These are phyloP conservation scores for Hybognathus amarus DNA, from an alignment of 2,797 vertebrate genomes.

Conservation along the genomic window DNA sequence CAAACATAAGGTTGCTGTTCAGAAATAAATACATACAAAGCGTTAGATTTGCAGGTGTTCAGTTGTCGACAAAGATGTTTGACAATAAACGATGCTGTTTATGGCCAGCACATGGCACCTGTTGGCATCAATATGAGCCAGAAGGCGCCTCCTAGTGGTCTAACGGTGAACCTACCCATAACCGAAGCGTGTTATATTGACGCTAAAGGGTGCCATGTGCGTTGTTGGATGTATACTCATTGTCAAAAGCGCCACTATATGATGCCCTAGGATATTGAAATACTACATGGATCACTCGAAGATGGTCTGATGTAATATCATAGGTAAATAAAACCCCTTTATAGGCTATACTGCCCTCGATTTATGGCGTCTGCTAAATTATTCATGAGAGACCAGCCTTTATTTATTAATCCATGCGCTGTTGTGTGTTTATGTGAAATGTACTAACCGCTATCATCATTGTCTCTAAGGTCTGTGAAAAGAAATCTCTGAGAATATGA, in stretches of 20 bases:
- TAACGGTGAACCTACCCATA: no score
- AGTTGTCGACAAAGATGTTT: background rate
- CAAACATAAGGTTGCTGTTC: background rate
- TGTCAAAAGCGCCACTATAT: no score
- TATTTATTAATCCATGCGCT: slow-evolving; percentile 45
- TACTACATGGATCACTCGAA: slow-evolving; percentile 71
- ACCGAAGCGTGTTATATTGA: no score
- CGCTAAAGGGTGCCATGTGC: no score
- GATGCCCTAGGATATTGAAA: no score
- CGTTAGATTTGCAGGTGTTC: background rate
- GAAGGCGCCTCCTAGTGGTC: no score
- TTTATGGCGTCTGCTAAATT: slow-evolving; percentile 71
- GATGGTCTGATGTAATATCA: slow-evolving; percentile 64
- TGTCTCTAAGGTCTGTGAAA: background rate
- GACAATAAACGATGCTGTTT: background rate
- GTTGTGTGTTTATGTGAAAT: slow-evolving; percentile 47
- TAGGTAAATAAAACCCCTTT: slow-evolving; percentile 62
- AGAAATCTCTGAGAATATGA: slow-evolving; percentile 28
- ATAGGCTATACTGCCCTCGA: slow-evolving; percentile 64
- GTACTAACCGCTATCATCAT: slow-evolving; percentile 4
- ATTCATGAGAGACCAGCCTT: slow-evolving; percentile 52
- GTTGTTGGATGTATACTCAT: no score
- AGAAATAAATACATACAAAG: background rate
- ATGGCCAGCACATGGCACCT: background rate
- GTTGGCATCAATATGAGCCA: no score